A percentile compares a stretch with the other conserved stretches of the same genome.
These are phyloP conservation scores for Tetraneura akinire DNA, from an alignment of 1,140 invertebrate species.

Conservation along the genomic window DNA sequence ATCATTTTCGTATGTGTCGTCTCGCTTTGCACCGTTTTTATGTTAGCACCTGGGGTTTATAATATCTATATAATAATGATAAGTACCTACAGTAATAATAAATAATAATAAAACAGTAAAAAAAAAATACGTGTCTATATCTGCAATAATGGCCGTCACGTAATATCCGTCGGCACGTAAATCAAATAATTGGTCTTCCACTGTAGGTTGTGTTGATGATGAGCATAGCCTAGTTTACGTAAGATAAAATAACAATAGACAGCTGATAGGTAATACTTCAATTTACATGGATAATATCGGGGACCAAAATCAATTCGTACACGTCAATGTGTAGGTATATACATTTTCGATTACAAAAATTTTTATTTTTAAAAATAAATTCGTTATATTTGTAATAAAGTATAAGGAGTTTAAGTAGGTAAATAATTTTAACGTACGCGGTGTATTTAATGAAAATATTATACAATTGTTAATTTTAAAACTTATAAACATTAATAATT, in stretches of 20 bases:
- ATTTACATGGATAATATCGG: background rate
- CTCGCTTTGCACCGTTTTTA: constrained; percentile 22
- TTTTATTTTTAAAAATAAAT: no score
- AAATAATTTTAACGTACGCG: no score
- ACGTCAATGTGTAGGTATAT: background rate
- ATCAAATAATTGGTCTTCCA: constrained; percentile 2
- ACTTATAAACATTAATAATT: no score
- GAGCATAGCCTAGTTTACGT: constrained; percentile 10
- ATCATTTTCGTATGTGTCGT: constrained; percentile 38
- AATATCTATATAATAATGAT: background rate
- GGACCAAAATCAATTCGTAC: background rate
- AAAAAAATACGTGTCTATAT: constrained; percentile 15
- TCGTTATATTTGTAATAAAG: no score
- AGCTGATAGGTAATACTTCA: background rate
- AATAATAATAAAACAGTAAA: constrained; percentile 6
- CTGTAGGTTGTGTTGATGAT: background rate
- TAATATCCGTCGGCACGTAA: constrained; percentile 38
- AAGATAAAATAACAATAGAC: constrained; percentile 22
- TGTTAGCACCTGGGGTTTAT: constrained; percentile 9
- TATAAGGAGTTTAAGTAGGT: no score
- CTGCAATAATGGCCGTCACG: constrained; percentile 39
- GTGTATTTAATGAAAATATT: no score
- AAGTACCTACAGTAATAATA: background rate
- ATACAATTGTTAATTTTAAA: no score
- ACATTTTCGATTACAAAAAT: background rate